Evolutionary conservation across 2,888 invertebrate species (phyloP).

Genomic region (Megalurothrips usitatus): DNA sequence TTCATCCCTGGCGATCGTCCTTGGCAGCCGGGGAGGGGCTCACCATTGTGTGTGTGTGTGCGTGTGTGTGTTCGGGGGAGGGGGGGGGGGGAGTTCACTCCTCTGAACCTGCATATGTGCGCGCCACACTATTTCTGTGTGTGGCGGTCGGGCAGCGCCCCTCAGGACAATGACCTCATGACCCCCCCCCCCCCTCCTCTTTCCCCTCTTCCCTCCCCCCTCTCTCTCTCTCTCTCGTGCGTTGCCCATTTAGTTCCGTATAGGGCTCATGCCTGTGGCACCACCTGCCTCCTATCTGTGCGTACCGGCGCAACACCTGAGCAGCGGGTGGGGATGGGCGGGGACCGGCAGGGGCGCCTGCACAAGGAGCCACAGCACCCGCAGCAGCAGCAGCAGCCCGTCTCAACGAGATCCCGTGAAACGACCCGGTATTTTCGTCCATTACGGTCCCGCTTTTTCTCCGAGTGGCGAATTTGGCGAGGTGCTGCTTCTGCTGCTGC

Average conservation of each 20-base stretch:
- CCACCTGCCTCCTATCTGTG: too few species aligned
- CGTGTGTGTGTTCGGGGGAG: too few species aligned
- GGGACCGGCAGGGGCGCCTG: neutral
- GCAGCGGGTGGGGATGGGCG: neutral
- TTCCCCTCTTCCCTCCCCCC: neutral
- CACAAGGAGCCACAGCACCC: neutral
- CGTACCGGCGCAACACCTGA: neutral
- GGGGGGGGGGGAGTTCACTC: too few species aligned
- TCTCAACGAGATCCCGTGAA: neutral
- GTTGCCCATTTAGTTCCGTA: neutral
- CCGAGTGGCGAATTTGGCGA: neutral
- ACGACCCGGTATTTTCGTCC: conserved; percentile 11
- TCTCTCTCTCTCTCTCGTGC: neutral
- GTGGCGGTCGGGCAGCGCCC: too few species aligned
- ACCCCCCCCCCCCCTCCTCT: too few species aligned
- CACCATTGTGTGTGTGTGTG: too few species aligned
- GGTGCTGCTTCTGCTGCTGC: neutral
- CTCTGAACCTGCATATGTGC: too few species aligned
- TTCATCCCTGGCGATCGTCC: too few species aligned
- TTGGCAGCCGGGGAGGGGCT: too few species aligned
- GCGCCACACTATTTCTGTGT: too few species aligned
- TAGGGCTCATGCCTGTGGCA: neutral
- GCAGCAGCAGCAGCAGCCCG: neutral
- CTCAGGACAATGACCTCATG: neutral
- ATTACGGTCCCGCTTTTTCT: neutral